Evolutionary conservation across 2,888 invertebrate genomes (phyloP).

Genomic region (Ornithoptera priamus): DNA sequence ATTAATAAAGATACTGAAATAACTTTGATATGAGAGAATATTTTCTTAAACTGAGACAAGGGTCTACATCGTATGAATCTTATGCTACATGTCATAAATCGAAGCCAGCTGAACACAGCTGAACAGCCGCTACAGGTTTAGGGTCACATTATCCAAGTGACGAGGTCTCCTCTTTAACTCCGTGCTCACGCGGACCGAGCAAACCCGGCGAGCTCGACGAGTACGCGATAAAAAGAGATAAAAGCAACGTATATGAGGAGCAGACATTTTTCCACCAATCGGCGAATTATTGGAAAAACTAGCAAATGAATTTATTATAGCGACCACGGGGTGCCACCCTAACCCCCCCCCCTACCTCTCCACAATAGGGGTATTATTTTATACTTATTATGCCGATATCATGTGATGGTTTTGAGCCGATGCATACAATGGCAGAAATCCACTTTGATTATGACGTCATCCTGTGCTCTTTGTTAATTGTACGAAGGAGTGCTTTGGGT

Average conservation of each 20-base stretch:
- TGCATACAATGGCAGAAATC: slow-evolving; percentile 22
- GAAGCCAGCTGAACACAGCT: too few species aligned
- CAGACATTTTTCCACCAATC: slow-evolving; percentile 78
- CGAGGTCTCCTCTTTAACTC: too few species aligned
- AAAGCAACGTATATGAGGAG: slow-evolving; percentile 63
- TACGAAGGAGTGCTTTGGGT: too few species aligned
- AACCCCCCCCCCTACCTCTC: slow-evolving; percentile 34
- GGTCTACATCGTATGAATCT: too few species aligned
- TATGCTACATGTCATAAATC: too few species aligned
- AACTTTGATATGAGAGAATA: not conserved
- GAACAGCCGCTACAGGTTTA: too few species aligned
- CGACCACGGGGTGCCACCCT: slow-evolving; percentile 44
- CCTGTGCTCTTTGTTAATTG: slow-evolving; percentile 4
- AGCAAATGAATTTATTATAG: slow-evolving; percentile 77
- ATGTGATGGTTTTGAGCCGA: slow-evolving; percentile 25
- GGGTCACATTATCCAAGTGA: too few species aligned
- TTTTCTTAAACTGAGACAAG: too few species aligned
- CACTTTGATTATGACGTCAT: slow-evolving; percentile 15
- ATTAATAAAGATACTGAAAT: not conserved
- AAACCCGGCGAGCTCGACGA: slow-evolving; percentile 10
- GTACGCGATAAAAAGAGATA: slow-evolving; percentile 61
- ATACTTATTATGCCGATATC: slow-evolving; percentile 55
- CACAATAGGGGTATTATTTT: slow-evolving; percentile 56
- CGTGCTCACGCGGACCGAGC: not conserved
- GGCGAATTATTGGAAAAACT: slow-evolving; percentile 78